phyloP scores from a whole-genome alignment of 2,797 vertebrate species.

The Pseudochromis fuscus region DNA sequence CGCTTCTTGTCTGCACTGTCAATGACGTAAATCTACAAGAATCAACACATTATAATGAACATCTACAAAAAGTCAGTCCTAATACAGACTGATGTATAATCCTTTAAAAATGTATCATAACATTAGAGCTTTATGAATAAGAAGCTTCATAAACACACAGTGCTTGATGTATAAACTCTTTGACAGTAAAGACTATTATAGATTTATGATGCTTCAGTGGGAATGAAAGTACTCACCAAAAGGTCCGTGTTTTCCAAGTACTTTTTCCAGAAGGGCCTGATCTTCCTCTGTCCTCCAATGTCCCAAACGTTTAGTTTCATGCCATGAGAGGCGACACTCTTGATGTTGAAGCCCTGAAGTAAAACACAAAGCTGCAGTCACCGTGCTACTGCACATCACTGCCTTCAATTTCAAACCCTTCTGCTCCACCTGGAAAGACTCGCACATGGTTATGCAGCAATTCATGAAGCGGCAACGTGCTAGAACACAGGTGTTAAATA shows the following conservation, averaged over 20 bases:
- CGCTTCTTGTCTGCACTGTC: slow-evolving; percentile 93
- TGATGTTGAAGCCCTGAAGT: slow-evolving; percentile 91
- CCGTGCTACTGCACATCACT: not conserved
- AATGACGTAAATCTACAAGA: slow-evolving; percentile 91
- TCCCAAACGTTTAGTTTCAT: slow-evolving; percentile 94
- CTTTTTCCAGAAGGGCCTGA: slow-evolving; percentile 92
- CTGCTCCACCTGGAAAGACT: slow-evolving; percentile 5
- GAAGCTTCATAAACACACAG: not conserved
- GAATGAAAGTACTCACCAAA: slow-evolving; percentile 81
- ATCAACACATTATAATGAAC: slow-evolving; percentile 1
- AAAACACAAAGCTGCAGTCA: slow-evolving; percentile 46
- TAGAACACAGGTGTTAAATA: slow-evolving; percentile 8
- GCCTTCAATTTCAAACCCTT: slow-evolving; percentile 21
- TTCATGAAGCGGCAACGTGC: not conserved
- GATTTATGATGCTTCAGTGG: not conserved
- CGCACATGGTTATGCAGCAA: slow-evolving; percentile 13
- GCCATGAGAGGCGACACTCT: slow-evolving; percentile 89
- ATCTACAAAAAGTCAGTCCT: not conserved
- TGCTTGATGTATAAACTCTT: not conserved
- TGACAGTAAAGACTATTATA: not conserved
- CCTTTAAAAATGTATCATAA: slow-evolving; percentile 1
- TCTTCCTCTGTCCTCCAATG: slow-evolving; percentile 92
- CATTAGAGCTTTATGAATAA: not conserved
- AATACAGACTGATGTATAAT: not conserved
- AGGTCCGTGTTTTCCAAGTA: slow-evolving; percentile 93